Evolutionary conservation across 2,888 invertebrate genomes (phyloP), one percentile per base, ranked within the genome.

Genomic region (Nemotelus nigrinus): DNA sequence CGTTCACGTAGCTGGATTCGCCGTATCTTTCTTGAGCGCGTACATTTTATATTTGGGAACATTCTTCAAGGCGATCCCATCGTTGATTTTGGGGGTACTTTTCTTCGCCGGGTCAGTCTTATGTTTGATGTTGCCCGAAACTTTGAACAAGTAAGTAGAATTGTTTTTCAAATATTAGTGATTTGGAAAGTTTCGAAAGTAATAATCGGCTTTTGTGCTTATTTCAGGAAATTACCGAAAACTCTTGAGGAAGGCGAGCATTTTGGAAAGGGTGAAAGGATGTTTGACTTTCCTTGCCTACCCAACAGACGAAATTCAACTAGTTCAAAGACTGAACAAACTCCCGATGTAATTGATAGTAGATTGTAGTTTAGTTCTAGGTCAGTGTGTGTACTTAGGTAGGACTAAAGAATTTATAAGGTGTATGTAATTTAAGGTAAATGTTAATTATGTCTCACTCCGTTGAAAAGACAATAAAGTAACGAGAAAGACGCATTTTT

Each of bases 101-200:
- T 88, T 88, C 6, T 84, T 90, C 63, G 80, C 88, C 55, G 90
- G 90, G 2, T 89, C 90, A 0, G 82, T 86, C 1, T 84, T 90
- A 43, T 90, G 90, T 80, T 84, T 91, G n/a, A 85, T 90, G 79
- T 84, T 91, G 77, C 91, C 91, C 2, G 91, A 91, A 85, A 91
- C 91, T 1, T 85, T 90, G 47, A 85, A 88, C 68, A 79, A 79
- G 82, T 82, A 78, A 80, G 50, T 48, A 63, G 7, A 10, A 50
- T 60, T 47, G 39, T 48, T n/a, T 41, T 55, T 8, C 43, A 44
- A 7, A 39, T 3, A n/a, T 41, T 25, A 25, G 25, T 25, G 25
- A 25, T 48, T 65, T 4, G 64, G 44, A 65, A 53, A 3, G 25
- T 41, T 48, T 39, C 53, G 8, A 7, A 60, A 48, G 60, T 63